Conservation (phyloP, 1,140 invertebrate genomes). For the Pygmarrhopalites habei region DNA sequence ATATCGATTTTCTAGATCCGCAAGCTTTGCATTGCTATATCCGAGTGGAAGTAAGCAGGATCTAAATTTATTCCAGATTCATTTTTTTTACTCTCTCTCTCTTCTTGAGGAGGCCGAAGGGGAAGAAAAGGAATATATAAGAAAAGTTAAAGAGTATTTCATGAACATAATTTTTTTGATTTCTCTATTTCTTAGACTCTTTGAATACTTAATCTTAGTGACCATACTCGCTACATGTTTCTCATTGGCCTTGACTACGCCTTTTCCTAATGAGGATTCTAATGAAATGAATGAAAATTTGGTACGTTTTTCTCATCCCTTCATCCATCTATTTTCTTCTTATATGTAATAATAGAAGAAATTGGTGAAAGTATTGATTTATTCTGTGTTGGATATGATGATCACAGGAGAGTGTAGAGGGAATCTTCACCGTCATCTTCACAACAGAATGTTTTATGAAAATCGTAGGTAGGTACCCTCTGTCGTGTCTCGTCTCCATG, state of each 20-base stretch:
- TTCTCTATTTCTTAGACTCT: slow-evolving; percentile 70
- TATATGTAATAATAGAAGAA: no score
- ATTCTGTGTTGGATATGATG: slow-evolving; percentile 20
- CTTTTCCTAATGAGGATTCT: slow-evolving; percentile 92
- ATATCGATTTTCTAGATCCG: no score
- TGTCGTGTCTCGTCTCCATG: no score
- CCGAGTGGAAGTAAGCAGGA: slow-evolving; percentile 89
- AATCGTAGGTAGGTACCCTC: no score
- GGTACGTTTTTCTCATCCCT: slow-evolving; percentile 58
- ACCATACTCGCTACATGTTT: slow-evolving; percentile 99
- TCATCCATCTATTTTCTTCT: slow-evolving; percentile 41
- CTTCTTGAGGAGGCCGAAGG: slow-evolving; percentile 7
- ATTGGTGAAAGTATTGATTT: not conserved
- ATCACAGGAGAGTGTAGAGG: slow-evolving; percentile 96
- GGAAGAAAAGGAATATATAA: slow-evolving; percentile 43
- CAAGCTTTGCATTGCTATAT: slow-evolving; percentile 89
- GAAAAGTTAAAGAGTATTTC: slow-evolving; percentile 18
- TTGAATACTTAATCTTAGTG: slow-evolving; percentile 96
- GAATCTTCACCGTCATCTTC: slow-evolving; percentile 97
- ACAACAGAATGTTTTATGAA: slow-evolving; percentile 97
- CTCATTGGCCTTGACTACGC: slow-evolving; percentile 66
- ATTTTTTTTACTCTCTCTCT: slow-evolving; percentile 1
- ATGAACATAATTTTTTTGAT: slow-evolving; percentile 44
- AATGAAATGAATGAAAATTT: slow-evolving; percentile 86
- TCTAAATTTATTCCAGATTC: not conserved